These are phyloP conservation scores for Aethina tumida DNA, from an alignment of 1,140 invertebrate genomes.

Conservation along the genomic window DNA sequence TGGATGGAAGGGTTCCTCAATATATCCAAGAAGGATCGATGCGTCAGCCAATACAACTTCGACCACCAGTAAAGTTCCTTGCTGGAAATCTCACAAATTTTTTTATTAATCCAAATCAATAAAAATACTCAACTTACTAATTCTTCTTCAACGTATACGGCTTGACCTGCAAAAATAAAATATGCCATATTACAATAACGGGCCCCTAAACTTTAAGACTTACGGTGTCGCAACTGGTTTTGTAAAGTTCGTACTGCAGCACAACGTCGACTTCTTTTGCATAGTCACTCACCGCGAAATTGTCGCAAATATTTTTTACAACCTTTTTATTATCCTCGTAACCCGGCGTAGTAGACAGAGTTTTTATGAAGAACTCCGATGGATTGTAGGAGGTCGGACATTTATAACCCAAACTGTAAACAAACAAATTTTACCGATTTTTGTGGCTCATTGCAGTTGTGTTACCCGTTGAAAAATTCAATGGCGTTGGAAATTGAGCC, in stretches of 20 bases:
- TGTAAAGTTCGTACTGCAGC: slow-evolving; percentile 55
- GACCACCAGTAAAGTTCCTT: slow-evolving; percentile 49
- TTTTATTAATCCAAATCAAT: no score
- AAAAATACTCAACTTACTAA: neutral
- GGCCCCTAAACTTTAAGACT: no score
- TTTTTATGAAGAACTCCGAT: slow-evolving; percentile 85
- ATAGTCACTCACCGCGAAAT: slow-evolving; percentile 64
- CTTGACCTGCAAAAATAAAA: no score
- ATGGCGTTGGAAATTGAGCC: slow-evolving; percentile 65
- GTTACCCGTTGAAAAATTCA: slow-evolving; percentile 67
- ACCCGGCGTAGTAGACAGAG: slow-evolving; percentile 69
- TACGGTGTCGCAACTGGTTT: no score
- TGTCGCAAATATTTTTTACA: slow-evolving; percentile 63
- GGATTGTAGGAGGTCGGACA: slow-evolving; percentile 82
- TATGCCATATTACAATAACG: no score
- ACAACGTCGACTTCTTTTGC: slow-evolving; percentile 62
- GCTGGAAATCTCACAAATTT: slow-evolving; percentile 32
- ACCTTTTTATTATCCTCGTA: slow-evolving; percentile 54
- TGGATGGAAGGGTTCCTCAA: slow-evolving; percentile 64
- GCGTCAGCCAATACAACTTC: slow-evolving; percentile 58
- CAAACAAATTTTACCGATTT: slow-evolving; percentile 4
- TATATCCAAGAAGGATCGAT: slow-evolving; percentile 56
- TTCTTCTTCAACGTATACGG: no score
- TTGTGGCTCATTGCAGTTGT: neutral
- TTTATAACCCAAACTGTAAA: slow-evolving; percentile 57